A percentile compares a stretch with the other conserved stretches of the same genome.
These are phyloP conservation scores for Melanotaenia trifasciata DNA, from an alignment of 2,797 vertebrate genomes.

Conservation along the genomic window DNA sequence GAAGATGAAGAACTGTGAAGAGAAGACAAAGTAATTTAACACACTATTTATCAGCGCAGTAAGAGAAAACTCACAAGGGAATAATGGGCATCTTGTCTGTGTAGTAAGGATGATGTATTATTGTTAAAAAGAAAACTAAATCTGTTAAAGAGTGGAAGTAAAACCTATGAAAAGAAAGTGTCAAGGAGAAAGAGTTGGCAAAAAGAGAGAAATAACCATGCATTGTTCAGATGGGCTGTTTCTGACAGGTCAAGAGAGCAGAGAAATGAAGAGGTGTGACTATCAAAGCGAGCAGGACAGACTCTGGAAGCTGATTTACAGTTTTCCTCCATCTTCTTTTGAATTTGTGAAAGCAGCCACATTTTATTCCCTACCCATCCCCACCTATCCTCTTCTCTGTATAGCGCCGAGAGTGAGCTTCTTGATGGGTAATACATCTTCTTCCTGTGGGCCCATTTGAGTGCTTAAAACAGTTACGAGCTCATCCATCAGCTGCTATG, in stretches of 20 bases:
- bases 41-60: conserved; percentile 10
- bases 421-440: conserved; percentile 67
- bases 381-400: conserved; percentile 8
- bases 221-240: conserved; percentile 44
- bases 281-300: conserved; percentile 34
- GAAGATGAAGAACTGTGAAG: conserved; percentile 93
- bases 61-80: background rate
- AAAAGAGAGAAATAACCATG: conserved; percentile 18
- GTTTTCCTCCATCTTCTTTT: conserved; percentile 41
- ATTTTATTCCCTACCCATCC: conserved; percentile 50
- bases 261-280: conserved; percentile 23
- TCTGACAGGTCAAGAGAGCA: conserved; percentile 51
- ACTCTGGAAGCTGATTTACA: conserved; percentile 49
- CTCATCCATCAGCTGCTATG: conserved; percentile 70
- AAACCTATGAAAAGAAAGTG: conserved; percentile 9
- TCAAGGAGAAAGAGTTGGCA: conserved; percentile 20
- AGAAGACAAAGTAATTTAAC: conserved; percentile 25
- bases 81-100: conserved; percentile 28
- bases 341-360: conserved; percentile 51
- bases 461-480: conserved; percentile 66
- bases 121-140: conserved; percentile 11
- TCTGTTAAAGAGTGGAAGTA: background rate
- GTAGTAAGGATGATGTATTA: conserved; percentile 1
- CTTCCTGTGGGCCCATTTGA: conserved; percentile 54
- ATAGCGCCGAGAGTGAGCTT: conserved; percentile 36